phyloP scores from a whole-genome alignment of 2,888 invertebrate genomes.

The Tenodera sinensis region DNA sequence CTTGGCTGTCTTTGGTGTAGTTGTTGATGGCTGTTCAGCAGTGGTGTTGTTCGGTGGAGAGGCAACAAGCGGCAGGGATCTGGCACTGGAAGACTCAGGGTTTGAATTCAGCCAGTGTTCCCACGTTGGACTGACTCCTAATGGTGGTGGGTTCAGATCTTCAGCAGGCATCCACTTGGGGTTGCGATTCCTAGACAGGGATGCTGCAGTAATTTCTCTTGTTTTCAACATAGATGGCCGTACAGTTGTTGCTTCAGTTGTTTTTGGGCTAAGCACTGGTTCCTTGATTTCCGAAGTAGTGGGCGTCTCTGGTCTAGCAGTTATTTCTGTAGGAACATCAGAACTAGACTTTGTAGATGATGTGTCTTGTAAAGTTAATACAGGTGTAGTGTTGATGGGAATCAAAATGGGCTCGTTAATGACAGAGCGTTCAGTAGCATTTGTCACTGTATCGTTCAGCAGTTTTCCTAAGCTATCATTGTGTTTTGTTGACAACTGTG shows the following conservation, averaged over 20 bases:
- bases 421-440: constrained; percentile 11
- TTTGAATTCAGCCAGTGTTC: constrained; percentile 39
- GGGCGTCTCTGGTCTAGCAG: constrained; percentile 24
- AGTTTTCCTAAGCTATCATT: not conserved
- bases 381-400: not conserved
- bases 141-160: constrained; percentile 38
- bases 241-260: not conserved
- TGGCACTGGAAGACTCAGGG: not conserved
- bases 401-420: constrained; percentile 27
- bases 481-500: not conserved
- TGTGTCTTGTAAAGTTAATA: not conserved
- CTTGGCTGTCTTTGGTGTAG: constrained; percentile 25
- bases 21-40: not conserved
- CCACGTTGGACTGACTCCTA: constrained; percentile 37
- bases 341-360: not conserved
- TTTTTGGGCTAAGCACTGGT: constrained; percentile 61
- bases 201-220: not conserved
- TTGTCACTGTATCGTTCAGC: not conserved
- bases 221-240: constrained; percentile 16
- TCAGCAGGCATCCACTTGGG: constrained; percentile 41
- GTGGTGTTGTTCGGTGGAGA: not conserved
- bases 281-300: constrained; percentile 63
- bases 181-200: not conserved
- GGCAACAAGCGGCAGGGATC: not conserved
- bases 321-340: not conserved